Conservation (phyloP, 2,113 vertebrate genomes). For the Solenodon paradoxus region DNA sequence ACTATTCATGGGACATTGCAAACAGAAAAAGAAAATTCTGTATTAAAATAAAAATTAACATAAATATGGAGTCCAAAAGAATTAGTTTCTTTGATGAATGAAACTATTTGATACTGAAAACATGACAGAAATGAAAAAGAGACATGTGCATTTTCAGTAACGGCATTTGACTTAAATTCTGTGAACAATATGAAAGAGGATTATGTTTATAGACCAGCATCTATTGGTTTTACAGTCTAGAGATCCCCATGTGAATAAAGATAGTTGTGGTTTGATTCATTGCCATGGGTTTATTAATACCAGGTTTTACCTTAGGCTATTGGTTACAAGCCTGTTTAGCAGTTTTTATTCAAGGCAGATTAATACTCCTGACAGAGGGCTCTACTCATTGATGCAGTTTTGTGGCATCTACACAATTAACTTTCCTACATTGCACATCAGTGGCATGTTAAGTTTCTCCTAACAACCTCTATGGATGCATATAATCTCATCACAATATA, state of each 20-base stretch:
- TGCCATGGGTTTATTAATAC: constrained; percentile 79
- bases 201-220: constrained; percentile 36
- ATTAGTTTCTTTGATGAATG: constrained; percentile 8
- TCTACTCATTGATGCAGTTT: constrained; percentile 72
- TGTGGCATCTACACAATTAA: constrained; percentile 82
- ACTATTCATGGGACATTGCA: constrained; percentile 30
- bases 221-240: constrained; percentile 61
- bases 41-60: background rate
- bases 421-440: constrained; percentile 82
- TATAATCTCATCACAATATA: constrained; percentile 82
- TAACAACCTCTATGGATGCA: constrained; percentile 79
- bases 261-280: constrained; percentile 77
- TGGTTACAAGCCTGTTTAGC: constrained; percentile 77
- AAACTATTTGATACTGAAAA: background rate
- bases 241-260: constrained; percentile 73
- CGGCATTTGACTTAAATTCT: constrained; percentile 44
- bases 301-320: constrained; percentile 82
- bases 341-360: constrained; percentile 80
- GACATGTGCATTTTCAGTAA: background rate
- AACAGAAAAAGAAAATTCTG: constrained; percentile 17
- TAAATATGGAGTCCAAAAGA: background rate
- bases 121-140: background rate
- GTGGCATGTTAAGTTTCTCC: constrained; percentile 81
- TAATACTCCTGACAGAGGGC: constrained; percentile 77
- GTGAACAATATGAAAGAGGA: constrained; percentile 33